Base-by-base conservation (phyloP, 2,888 invertebrate species). In the Melinopterus prodromus region DNA sequence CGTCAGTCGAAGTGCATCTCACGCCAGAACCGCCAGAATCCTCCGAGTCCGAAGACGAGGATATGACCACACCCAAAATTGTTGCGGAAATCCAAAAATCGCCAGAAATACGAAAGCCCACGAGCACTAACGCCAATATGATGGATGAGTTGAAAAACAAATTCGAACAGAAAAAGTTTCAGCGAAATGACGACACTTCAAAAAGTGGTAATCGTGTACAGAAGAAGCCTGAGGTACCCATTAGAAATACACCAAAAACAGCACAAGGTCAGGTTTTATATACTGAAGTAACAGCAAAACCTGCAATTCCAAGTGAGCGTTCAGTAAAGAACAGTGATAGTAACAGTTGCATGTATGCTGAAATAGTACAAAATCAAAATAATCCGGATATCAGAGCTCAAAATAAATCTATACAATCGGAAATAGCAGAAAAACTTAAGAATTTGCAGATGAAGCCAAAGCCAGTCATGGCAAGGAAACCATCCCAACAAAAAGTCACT, bases 1-100 rank as follows among this genome's bases (percentile, higher is more conserved):
- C 86, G 15, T 87, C 86, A 4, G 76, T 85, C 14, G 88, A 88
- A 85, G 87, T 84, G 16, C 84, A 85, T 72, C 78, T 87, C 16
- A 83, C 85, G 7, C 86, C 87, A 53, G 81, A 83, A n/a, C 84
- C 84, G 77, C 82, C 84, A 78, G 84, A 85, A 6, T 83, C 82
- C 6, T 83, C 84, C 14, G 81, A 79, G 16, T 79, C 79, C 36
- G 81, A 81, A 71, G 77, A 78, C 37, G 81, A 83, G 37, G 82
- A 81, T 16, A 78, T 78, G 16, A 76, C 77, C 53, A 74, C 79
- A 74, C 84, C 84, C 6, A 84, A 82, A 81, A 76, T 84, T 15
- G 80, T 84, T 6, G 81, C 81, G 69, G 80, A 80, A 71, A 79
- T 83, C 16, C 69, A 82, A 78, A 84, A 84, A 81, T 71, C 80